phyloP scores from a whole-genome alignment of 2,113 vertebrate species.

The Xyliphius kryptos region DNA sequence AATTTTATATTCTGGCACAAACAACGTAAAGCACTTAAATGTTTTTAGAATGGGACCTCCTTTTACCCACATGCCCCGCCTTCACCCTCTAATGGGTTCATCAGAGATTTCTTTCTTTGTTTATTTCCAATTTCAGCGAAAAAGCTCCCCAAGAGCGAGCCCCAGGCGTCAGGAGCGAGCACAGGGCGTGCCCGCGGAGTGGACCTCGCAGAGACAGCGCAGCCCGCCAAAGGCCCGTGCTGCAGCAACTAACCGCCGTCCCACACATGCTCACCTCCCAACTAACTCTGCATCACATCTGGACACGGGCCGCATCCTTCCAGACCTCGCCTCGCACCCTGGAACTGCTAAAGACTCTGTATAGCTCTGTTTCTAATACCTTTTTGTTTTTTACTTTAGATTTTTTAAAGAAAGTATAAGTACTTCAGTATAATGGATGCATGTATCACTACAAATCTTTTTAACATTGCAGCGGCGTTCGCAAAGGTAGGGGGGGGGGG shows the following conservation, averaged over 20 bases:
- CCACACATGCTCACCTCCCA: constrained; percentile 54
- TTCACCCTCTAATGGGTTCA: not conserved
- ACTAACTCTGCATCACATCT: constrained; percentile 75
- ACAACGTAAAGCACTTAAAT: too few relatives aligned
- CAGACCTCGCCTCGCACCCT: constrained; percentile 67
- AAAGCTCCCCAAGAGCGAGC: constrained; percentile 94
- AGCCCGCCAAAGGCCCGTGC: constrained; percentile 84
- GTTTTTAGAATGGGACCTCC: not conserved
- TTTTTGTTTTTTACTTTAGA: constrained; percentile 53
- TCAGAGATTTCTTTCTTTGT: not conserved
- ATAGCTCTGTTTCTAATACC: constrained; percentile 91
- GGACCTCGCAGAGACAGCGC: constrained; percentile 90
- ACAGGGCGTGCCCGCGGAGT: constrained; percentile 84
- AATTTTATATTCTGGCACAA: not conserved
- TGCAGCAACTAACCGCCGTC: constrained; percentile 83
- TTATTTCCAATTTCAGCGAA: constrained; percentile 65
- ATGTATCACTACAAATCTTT: constrained; percentile 86
- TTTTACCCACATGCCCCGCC: not conserved
- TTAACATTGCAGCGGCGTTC: constrained; percentile 55
- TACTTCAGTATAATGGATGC: constrained; percentile 72
- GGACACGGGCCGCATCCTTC: constrained; percentile 72
- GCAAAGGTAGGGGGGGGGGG: constrained; percentile 51
- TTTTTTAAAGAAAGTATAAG: constrained; percentile 64
- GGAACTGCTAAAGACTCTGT: constrained; percentile 85
- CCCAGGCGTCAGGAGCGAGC: constrained; percentile 74